phyloP scores from a whole-genome alignment of 2,113 vertebrate genomes.

The Corvus hawaiiensis region DNA sequence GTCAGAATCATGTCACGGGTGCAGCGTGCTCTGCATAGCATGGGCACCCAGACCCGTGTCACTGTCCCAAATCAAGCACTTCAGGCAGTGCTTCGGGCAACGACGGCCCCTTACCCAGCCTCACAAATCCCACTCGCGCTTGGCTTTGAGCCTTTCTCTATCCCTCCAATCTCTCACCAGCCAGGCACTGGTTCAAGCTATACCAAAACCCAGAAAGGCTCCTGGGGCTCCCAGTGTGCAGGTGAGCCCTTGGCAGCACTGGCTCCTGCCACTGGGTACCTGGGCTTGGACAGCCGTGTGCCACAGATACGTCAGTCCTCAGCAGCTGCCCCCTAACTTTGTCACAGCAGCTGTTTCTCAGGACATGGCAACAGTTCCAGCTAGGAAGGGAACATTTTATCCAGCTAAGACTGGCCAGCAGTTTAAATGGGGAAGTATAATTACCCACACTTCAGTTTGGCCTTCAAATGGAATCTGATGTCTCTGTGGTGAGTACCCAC shows the following conservation, averaged over 20 bases:
- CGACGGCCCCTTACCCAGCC: rapidly evolving
- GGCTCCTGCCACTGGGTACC: neutral
- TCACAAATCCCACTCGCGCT: neutral
- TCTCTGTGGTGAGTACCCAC: neutral
- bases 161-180: neutral
- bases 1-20: rapidly evolving
- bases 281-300: rapidly evolving
- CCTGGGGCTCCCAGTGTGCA: rapidly evolving
- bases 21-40: rapidly evolving
- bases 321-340: conserved; percentile 27
- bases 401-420: neutral
- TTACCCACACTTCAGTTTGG: conserved; percentile 10
- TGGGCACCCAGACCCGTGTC: neutral
- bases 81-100: neutral
- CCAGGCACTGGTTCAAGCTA: neutral
- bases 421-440: conserved; percentile 44
- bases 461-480: neutral
- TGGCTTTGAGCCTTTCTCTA: neutral
- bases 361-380: neutral
- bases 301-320: neutral
- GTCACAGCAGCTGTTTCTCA: conserved; percentile 27
- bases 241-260: rapidly evolving
- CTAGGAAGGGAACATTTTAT: conserved; percentile 48
- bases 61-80: neutral
- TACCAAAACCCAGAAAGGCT: neutral